Base-by-base conservation (phyloP, 2,888 invertebrate species). In the Amitus sp. region DNA sequence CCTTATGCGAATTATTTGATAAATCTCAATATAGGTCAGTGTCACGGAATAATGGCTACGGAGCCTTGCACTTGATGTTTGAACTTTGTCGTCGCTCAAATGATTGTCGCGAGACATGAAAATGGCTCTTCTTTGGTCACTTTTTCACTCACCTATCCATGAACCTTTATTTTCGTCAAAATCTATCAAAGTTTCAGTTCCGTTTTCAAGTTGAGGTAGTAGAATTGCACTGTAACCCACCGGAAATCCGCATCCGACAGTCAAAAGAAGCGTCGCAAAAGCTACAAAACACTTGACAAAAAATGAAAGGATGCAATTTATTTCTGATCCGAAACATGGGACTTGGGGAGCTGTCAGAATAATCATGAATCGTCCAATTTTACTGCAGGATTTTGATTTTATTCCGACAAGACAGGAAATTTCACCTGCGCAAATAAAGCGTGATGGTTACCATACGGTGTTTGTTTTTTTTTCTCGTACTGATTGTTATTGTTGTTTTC, bases 181-280 rank as follows among this genome's bases (percentile, higher is more conserved):
- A 62, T 90, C 88, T 66, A 84, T 84, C 84, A 87, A 85, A 46
- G 85, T 84, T 67, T 84, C 86, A 76, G 89, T 89, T 59, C 85
- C 84, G 12, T 80, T 78, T 51, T 87, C 83, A 12, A 92, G 84
- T 75, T 92, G 91, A 0, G 92, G 92, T 53, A 92, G 80, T n/a
- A 92, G 84, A 18, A 92, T 87, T 0, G 92, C 91, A 1, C 92
- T 92, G 82, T 87, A 90, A 37, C 92, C 92, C 62, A 92, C 91
- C 18, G 92, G 92, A 85, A 92, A 91, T 2, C 92, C 92, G 42
- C 89, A 90, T 30, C 89, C 90, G n/a, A 89, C 89, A 0, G 90
- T 87, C 64, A 90, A 83, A 52, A 91, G 79, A 64, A 91, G 84
- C 45, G 91, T 88, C 0, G 91, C 90, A 67, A 89, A 87, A 47